Base-by-base conservation (phyloP, 1,140 invertebrate species). In the Drosophila bocki region DNA sequence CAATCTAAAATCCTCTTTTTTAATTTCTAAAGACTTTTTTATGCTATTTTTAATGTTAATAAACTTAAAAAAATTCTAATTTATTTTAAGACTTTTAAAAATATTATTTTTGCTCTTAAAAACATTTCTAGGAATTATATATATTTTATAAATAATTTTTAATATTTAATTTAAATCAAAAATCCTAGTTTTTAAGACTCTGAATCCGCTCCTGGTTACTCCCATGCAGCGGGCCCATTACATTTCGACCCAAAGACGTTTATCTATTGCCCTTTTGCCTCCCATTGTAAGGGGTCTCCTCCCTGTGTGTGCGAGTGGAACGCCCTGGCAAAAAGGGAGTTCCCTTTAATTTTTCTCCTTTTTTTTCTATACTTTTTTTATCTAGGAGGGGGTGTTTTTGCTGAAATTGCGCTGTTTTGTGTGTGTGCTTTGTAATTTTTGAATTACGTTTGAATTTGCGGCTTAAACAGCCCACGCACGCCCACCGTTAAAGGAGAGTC, bases 381-480 rank as follows among this genome's bases (percentile, higher is more conserved):
- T 41, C 22, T 22, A 22, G 63, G 33, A 33, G 50, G 62, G 53
- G 53, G 53, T 39, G 53, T 56, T 61, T 61, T 61, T 47, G 42
- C 50, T 47, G 70, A 76, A 83, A 84, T 84, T 82, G 80, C 80
- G 57, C 62, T 19, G 57, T 67, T 69, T 62, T 57, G 37, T 53
- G 75, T 82, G 78, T 53, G 75, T 80, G 78, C 85, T 61, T 86
- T 88, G 85, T 88, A 88, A 88, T 88, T 88, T 88, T 84, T 84
- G 85, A 88, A 88, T 88, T 88, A 88, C 85, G 78, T 60, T 45
- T 75, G 75, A 90, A 84, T 81, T 74, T 78, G 77, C 74, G 68
- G 71, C 80, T 70, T 67, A 72, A 62, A 60, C 58, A 51, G 75
- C 48, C 62, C 44, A 63, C 54, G 58, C 62, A 76, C 71, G 67